phyloP scores from a whole-genome alignment of 2,797 vertebrate genomes.

The Avahi laniger region DNA sequence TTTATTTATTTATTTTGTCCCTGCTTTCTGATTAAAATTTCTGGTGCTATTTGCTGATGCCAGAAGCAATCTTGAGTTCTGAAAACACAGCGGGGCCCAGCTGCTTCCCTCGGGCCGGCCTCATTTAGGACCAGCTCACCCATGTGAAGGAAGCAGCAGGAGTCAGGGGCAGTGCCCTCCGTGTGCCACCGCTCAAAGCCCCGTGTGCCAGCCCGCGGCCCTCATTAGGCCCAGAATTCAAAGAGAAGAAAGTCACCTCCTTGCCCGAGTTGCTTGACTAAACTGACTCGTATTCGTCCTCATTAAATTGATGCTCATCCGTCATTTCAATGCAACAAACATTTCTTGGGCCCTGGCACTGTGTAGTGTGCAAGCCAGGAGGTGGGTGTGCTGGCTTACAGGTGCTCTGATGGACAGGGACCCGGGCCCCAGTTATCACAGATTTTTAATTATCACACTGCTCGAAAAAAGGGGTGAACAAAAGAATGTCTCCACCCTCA shows the following conservation, averaged over 20 bases:
- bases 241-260: neutral
- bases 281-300: neutral
- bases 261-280: neutral
- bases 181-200: neutral
- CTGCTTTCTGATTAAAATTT: slow-evolving; percentile 72
- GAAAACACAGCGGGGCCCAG: slow-evolving; percentile 74
- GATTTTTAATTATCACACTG: neutral
- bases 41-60: slow-evolving; percentile 73
- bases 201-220: neutral
- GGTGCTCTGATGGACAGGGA: neutral
- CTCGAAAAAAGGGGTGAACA: neutral
- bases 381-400: neutral
- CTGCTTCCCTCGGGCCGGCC: slow-evolving; percentile 65
- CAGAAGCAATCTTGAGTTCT: slow-evolving; percentile 41
- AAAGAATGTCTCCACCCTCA: neutral
- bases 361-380: neutral
- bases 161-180: neutral
- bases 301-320: neutral
- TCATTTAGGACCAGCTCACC: slow-evolving; percentile 29
- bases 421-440: neutral
- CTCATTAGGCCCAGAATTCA: neutral
- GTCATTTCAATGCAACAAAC: neutral
- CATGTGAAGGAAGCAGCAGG: neutral
- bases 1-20: slow-evolving; percentile 72
- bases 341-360: neutral